Evolutionary conservation across 1,140 invertebrate genomes (phyloP).

Genomic region (Nephila pilipes): DNA sequence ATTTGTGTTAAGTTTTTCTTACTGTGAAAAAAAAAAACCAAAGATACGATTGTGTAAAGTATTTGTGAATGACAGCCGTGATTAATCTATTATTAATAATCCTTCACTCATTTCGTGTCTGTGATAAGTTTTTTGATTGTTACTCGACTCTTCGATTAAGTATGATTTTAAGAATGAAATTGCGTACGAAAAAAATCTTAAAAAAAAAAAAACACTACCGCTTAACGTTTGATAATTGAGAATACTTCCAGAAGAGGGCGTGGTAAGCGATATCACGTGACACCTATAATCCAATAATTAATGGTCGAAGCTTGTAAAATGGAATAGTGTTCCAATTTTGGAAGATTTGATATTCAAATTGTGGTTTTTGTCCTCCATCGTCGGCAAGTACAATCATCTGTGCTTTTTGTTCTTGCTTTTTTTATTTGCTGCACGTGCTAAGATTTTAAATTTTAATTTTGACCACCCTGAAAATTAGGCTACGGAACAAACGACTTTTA

Average conservation of each 20-base stretch:
- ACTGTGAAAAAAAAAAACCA: background rate
- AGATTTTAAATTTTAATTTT: slow-evolving; percentile 25
- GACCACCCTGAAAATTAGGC: slow-evolving; percentile 27
- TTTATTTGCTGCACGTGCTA: background rate
- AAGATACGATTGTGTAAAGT: background rate
- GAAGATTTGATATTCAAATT: slow-evolving; percentile 32
- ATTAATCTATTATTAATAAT: slow-evolving; percentile 66
- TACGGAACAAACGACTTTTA: background rate
- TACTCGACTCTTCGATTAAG: slow-evolving; percentile 16
- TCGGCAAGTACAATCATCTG: background rate
- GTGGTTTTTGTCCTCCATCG: slow-evolving; percentile 15
- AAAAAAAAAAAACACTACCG: background rate
- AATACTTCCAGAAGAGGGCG: slow-evolving; percentile 17
- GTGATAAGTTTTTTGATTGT: slow-evolving; percentile 10
- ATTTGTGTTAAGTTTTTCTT: background rate
- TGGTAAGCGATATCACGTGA: slow-evolving; percentile 25
- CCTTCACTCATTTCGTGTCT: background rate
- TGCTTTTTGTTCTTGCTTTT: background rate
- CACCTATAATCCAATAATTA: slow-evolving; percentile 35
- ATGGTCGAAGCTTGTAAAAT: background rate
- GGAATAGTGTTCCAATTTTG: slow-evolving; percentile 35
- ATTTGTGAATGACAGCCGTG: slow-evolving; percentile 24
- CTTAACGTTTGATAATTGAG: slow-evolving; percentile 32
- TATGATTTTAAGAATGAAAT: background rate
- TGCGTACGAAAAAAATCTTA: background rate